Evolutionary conservation across 2,113 vertebrate species (phyloP), one percentile per base, ranked within the genome.

Genomic region (Emydura subglobosa): DNA sequence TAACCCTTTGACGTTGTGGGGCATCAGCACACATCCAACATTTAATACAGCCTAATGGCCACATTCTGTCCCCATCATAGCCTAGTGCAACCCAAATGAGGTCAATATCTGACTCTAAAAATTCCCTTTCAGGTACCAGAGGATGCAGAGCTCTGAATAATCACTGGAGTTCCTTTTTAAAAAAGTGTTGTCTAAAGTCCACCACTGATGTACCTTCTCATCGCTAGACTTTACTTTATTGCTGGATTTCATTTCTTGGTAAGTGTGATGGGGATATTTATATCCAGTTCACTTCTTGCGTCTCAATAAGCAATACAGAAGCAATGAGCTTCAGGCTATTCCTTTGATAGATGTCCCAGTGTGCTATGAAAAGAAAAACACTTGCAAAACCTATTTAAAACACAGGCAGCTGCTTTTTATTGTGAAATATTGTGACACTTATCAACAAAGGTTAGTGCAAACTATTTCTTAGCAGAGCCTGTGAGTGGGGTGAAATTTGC

Each of bases 361-460:
- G 81, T 78, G 80, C 34, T 87, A 90, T 74, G 88, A 93, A 93
- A 96, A 87, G 61, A 49, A 96, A 93, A 94, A 79, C 54, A 86
- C 53, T 85, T 86, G 39, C 80, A 96, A 82, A 92, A 25, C 5
- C 0, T 92, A 79, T 93, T 92, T 95, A 84, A 88, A 93, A 84
- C 81, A 89, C 54, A 85, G 86, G 44, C 92, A 92, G 49, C 68
- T 84, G 59, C 55, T 94, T 97, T 95, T 92, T 92, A 27, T 61
- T 82, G 27, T 85, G 87, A 97, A 94, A 97, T 94, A 96, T 87
- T 94, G 94, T 96, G 93, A 87, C 95, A 94, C 76, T 47, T 95
- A 96, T 92, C 94, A 97, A 83, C 85, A 96, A 92, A 96, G 94
- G 86, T 95, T 95, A 96, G 81, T 3, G 13, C 81, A 94, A 95